These are phyloP conservation scores for Hylomyscus alleni DNA, from an alignment of 2,797 vertebrate species.

Conservation along the genomic window DNA sequence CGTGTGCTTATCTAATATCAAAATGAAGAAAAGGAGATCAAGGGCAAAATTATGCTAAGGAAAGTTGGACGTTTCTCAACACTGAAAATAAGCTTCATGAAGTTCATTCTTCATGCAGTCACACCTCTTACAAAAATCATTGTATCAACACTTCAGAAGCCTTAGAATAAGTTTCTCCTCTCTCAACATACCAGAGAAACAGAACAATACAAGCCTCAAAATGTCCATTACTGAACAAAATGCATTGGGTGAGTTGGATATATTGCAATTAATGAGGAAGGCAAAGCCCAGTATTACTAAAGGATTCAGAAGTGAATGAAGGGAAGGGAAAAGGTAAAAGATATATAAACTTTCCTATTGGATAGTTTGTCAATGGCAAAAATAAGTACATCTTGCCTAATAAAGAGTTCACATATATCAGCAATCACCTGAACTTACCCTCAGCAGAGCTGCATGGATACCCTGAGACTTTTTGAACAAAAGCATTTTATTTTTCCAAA, in stretches of 20 bases:
- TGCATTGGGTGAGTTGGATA: not conserved
- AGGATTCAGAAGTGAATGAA: not conserved
- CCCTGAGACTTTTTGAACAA: constrained; percentile 16
- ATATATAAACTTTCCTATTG: not conserved
- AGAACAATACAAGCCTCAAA: not conserved
- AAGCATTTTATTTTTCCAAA: constrained; percentile 47
- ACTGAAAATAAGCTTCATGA: not conserved
- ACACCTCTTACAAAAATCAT: not conserved
- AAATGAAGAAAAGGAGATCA: not conserved
- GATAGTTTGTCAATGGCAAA: not conserved
- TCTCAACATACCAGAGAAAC: not conserved
- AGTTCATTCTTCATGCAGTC: not conserved
- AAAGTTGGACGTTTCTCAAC: not conserved
- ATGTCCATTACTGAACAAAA: not conserved
- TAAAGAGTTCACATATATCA: not conserved
- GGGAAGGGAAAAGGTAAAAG: constrained; percentile 17
- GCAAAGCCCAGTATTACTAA: not conserved
- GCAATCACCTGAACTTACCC: not conserved
- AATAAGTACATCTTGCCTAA: not conserved
- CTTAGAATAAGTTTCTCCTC: not conserved
- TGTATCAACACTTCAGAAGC: not conserved
- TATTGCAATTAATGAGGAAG: not conserved
- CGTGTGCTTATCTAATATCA: not conserved
- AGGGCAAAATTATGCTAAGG: not conserved
- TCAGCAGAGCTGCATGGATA: not conserved